These are phyloP conservation scores for Elephas maximus DNA, from an alignment of 2,113 vertebrate species.

Conservation along the genomic window DNA sequence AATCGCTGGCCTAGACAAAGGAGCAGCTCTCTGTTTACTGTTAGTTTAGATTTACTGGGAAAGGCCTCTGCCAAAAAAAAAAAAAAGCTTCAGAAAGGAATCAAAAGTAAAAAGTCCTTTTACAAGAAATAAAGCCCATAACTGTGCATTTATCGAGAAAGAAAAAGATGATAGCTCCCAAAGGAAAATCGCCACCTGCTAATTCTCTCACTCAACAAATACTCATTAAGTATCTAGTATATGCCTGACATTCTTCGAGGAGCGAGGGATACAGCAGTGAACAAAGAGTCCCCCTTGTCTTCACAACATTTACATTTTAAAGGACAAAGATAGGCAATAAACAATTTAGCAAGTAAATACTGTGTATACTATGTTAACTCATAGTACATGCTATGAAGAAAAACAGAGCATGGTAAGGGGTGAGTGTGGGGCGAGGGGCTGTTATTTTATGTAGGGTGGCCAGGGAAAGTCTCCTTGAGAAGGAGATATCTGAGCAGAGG, in stretches of 20 bases:
- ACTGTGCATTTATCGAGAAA: not conserved
- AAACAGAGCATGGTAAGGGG: not conserved
- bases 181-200: not conserved
- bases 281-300: not conserved
- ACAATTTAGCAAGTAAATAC: not conserved
- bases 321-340: not conserved
- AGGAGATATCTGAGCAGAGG: not conserved
- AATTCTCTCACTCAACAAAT: not conserved
- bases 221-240: not conserved
- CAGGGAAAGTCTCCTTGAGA: not conserved
- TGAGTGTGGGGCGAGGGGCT: not conserved
- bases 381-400: not conserved
- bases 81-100: not conserved
- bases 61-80: conserved; percentile 14
- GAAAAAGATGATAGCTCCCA: not conserved
- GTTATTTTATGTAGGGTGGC: too few relatives aligned
- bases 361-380: fast-evolving
- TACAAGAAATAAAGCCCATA: not conserved
- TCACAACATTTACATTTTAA: not conserved
- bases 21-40: not conserved
- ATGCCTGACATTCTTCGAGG: not conserved
- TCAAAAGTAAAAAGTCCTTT: not conserved
- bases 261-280: not conserved
- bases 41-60: not conserved
- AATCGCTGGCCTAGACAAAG: not conserved